Conservation (phyloP, 1,140 invertebrate species). For the Spodoptera litura region DNA sequence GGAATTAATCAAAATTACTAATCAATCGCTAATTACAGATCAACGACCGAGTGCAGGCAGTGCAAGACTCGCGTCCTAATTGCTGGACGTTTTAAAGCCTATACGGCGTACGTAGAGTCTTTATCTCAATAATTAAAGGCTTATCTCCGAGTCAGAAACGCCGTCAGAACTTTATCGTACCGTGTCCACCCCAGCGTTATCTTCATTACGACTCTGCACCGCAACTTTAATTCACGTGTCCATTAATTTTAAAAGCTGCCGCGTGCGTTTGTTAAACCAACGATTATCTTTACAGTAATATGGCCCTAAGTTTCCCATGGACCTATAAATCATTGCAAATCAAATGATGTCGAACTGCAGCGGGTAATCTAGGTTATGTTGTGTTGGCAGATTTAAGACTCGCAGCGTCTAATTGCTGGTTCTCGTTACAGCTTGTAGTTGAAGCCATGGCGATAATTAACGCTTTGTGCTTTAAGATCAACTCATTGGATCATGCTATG, state of each 20-base stretch:
- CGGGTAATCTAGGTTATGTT: slow-evolving; percentile 59
- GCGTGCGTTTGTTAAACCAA: slow-evolving; percentile 75
- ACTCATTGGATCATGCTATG: slow-evolving; percentile 17
- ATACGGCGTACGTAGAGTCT: slow-evolving; percentile 59
- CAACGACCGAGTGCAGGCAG: slow-evolving; percentile 31
- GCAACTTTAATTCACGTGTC: slow-evolving; percentile 80
- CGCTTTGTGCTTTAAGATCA: neutral
- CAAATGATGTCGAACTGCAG: slow-evolving; percentile 65
- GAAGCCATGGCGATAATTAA: slow-evolving; percentile 34
- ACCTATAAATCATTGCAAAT: slow-evolving; percentile 74
- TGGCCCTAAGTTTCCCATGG: slow-evolving; percentile 64
- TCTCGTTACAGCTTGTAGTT: slow-evolving; percentile 45
- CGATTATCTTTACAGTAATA: slow-evolving; percentile 79
- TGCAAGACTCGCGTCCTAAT: slow-evolving; percentile 43
- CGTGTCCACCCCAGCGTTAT: slow-evolving; percentile 74
- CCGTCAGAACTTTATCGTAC: slow-evolving; percentile 78
- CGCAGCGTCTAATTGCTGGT: slow-evolving; percentile 60
- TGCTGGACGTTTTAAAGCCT: slow-evolving; percentile 60
- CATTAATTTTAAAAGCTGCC: slow-evolving; percentile 82
- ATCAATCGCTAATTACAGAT: slow-evolving; percentile 46
- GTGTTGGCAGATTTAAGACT: slow-evolving; percentile 65
- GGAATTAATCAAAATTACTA: slow-evolving; percentile 38
- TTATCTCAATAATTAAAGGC: slow-evolving; percentile 80
- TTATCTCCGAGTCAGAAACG: slow-evolving; percentile 74
- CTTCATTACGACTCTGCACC: slow-evolving; percentile 78